Evolutionary conservation across 2,113 vertebrate genomes (phyloP), one percentile per base, ranked within the genome.

Genomic region (Cottus gobio): DNA sequence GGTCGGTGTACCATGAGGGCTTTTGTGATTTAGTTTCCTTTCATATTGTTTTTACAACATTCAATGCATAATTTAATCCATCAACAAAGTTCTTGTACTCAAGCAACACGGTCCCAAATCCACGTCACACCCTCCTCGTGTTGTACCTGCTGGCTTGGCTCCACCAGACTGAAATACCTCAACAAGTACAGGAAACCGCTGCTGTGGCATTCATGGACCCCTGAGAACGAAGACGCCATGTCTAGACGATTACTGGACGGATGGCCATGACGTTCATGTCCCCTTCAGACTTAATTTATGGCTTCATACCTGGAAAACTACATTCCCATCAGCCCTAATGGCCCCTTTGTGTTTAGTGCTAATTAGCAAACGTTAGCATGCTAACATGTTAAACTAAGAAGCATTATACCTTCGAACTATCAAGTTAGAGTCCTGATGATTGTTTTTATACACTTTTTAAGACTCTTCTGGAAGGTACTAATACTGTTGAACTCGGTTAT

Each of bases 31-130:
- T n/a, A n/a, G n/a, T n/a, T 83, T 78, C 77, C 80, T 58, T 37
- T 83, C 48, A 75, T 52, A 58, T 74, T 75, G 77, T 52, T 69
- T 63, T 58, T 13, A 48, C 50, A 28, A 70, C 28, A 56, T 75
- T 5, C 24, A 0, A 3, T 57, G 63, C 30, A 20, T 56, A 39
- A 50, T 36, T 44, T 50, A 57, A 63, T 56, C 44, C 65, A 56
- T 56, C 30, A 74, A 68, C 46, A 75, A 71, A 26, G 2, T 26
- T 82, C 15, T 58, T 52, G 70, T 57, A 48, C 18, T 61, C 60
- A 75, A 65, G 4, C 0, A 24, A 28, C 22, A n/a, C 24, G 26
- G 13, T 1, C 26, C 13, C 18, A 83, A 36, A 44, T 71, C 44
- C 56, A 44, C n/a, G 13, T 26, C 2, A 26, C 37, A 34, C 12